Evolutionary conservation across 2,888 invertebrate species (phyloP).

Genomic region (Lutraria lutraria): DNA sequence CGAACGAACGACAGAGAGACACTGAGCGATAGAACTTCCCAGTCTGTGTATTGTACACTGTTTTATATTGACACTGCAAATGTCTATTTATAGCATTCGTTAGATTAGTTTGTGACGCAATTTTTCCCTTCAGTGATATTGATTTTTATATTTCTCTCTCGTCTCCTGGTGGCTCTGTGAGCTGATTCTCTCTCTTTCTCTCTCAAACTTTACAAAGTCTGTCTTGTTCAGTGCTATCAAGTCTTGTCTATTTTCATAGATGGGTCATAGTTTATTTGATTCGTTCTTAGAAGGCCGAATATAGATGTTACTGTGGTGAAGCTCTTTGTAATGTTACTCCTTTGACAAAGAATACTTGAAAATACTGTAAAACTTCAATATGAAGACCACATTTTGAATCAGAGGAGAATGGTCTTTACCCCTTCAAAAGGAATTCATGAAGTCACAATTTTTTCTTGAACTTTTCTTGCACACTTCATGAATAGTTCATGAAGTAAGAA

Average conservation of each 20-base stretch:
- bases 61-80: constrained; percentile 14
- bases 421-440: too few relatives aligned
- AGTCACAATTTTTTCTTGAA: too few relatives aligned
- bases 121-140: constrained; percentile 30
- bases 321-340: too few relatives aligned
- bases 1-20: background rate
- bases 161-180: background rate
- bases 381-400: too few relatives aligned
- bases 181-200: background rate
- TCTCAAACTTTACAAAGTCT: too few relatives aligned
- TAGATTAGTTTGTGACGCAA: constrained; percentile 38
- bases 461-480: too few relatives aligned
- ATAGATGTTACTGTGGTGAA: background rate
- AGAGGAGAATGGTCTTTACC: too few relatives aligned
- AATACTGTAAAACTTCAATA: too few relatives aligned
- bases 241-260: background rate
- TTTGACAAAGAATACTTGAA: too few relatives aligned
- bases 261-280: background rate
- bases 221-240: background rate
- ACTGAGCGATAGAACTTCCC: background rate
- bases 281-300: background rate
- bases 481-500: too few relatives aligned
- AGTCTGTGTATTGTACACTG: background rate
- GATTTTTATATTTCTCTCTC: constrained; percentile 20
- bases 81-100: constrained; percentile 13